phyloP scores from a whole-genome alignment of 2,113 vertebrate genomes.

The Gavia stellata region DNA sequence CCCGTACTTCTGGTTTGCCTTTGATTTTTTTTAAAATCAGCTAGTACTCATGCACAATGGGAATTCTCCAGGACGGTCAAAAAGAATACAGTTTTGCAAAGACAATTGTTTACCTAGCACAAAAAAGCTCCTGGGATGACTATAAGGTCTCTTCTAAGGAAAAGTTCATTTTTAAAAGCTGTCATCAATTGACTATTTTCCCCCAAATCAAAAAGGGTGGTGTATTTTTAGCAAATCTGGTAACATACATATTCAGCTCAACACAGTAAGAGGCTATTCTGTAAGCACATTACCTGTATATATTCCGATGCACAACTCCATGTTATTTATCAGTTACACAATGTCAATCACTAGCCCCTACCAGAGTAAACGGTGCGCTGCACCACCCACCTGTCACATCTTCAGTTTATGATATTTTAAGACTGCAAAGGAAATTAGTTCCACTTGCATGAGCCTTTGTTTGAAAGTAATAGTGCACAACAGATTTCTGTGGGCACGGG shows the following conservation, averaged over 20 bases:
- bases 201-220: neutral
- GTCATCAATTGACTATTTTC: neutral
- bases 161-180: neutral
- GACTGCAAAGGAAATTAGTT: neutral
- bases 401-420: neutral
- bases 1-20: neutral
- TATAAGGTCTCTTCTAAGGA: neutral
- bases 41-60: neutral
- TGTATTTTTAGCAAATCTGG: neutral
- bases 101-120: neutral
- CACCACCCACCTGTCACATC: neutral
- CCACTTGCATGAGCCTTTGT: neutral
- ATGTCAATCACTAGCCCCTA: neutral
- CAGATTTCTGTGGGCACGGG: neutral
- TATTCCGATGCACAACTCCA: rapidly evolving
- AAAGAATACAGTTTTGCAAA: neutral
- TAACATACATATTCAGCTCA: neutral
- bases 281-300: neutral
- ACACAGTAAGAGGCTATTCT: neutral
- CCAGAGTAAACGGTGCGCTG: neutral
- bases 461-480: neutral
- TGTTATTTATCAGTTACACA: neutral
- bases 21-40: neutral
- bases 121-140: neutral
- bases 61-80: neutral